A percentile compares a stretch with the other conserved stretches of the same genome.
Conservation (phyloP, 2,113 vertebrate species). For the Cololabis saira region DNA sequence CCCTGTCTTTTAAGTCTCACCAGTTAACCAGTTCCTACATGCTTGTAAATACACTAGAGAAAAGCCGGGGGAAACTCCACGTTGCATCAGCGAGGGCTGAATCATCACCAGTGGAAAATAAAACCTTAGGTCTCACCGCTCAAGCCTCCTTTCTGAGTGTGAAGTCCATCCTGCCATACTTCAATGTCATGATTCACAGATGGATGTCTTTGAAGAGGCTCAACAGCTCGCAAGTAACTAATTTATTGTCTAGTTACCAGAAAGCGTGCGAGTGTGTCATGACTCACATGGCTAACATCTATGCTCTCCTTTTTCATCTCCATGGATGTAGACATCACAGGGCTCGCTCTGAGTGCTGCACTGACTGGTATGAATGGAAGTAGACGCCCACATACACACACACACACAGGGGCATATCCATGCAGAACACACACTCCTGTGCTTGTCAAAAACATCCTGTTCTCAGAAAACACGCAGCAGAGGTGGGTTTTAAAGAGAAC, state of each 20-base stretch:
- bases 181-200: constrained; percentile 20
- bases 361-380: constrained; percentile 52
- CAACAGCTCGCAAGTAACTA: constrained; percentile 18
- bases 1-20: not conserved
- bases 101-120: not conserved
- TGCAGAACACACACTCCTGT: not conserved
- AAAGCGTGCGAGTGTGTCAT: constrained; percentile 29
- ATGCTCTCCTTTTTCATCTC: constrained; percentile 50
- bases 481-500: not conserved
- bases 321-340: constrained; percentile 55
- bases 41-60: not conserved
- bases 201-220: constrained; percentile 31
- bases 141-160: constrained; percentile 5
- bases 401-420: too few species aligned
- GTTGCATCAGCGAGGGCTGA: not conserved
- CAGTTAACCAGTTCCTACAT: not conserved
- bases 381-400: constrained; percentile 31
- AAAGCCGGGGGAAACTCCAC: constrained; percentile 1
- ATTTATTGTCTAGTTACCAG: constrained; percentile 44
- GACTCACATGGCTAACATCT: constrained; percentile 50
- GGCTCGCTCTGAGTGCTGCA: constrained; percentile 47
- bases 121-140: not conserved
- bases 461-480: constrained; percentile 17
- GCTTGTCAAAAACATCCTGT: constrained; percentile 34
- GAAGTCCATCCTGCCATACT: constrained; percentile 11